Conservation (phyloP, 2,797 vertebrate genomes). For the Pogoniulus pusillus region DNA sequence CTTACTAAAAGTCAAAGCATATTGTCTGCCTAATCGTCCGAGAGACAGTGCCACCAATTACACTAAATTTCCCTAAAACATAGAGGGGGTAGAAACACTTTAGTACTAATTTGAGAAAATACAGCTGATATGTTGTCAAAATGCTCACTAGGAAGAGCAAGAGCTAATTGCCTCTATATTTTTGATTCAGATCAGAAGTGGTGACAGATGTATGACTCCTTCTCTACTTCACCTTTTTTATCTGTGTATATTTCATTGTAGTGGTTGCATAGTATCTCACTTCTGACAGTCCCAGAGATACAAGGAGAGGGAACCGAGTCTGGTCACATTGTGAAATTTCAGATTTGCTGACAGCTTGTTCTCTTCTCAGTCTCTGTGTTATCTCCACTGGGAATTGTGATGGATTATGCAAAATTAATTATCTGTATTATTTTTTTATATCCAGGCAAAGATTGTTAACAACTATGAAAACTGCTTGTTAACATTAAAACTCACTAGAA, state of each 20-base stretch:
- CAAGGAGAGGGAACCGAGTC: neutral
- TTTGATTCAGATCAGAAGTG: neutral
- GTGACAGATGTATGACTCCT: neutral
- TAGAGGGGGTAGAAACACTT: neutral
- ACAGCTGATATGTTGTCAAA: neutral
- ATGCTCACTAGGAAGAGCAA: neutral
- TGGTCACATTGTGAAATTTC: neutral
- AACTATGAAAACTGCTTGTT: too few species aligned
- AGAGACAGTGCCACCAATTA: neutral
- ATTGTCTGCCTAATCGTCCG: neutral
- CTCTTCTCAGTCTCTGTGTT: neutral
- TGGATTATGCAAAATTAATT: too few species aligned
- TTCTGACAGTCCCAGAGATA: neutral
- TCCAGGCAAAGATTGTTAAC: too few species aligned
- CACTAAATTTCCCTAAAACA: neutral
- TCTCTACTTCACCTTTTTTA: neutral
- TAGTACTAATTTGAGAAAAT: neutral
- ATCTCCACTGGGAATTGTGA: neutral
- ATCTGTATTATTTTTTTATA: too few species aligned
- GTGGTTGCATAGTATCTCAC: neutral
- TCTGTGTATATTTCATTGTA: neutral
- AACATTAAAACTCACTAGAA: too few species aligned
- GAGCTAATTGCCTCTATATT: neutral
- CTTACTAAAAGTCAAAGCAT: neutral
- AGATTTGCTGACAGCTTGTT: constrained; percentile 35